Evolutionary conservation across 2,113 vertebrate genomes (phyloP).

Genomic region (Vicugna pacos): DNA sequence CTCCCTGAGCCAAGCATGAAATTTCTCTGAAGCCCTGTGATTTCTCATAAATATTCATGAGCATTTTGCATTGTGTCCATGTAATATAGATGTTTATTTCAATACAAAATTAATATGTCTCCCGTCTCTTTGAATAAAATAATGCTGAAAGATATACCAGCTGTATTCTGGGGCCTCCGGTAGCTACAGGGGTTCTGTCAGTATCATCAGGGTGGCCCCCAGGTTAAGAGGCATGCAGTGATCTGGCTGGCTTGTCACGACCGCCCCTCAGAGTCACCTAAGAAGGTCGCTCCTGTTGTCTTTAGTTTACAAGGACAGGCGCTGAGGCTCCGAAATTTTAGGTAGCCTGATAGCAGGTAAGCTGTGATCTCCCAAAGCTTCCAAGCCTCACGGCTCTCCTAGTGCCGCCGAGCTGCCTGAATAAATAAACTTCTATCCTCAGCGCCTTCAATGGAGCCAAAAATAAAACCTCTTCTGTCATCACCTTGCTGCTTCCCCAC

Average conservation of each 20-base stretch:
- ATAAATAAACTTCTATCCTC: neutral
- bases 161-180: neutral
- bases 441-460: neutral
- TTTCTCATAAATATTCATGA: conserved; percentile 58
- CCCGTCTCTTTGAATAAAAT: neutral
- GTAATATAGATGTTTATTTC: conserved; percentile 32
- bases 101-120: neutral
- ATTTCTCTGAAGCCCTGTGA: conserved; percentile 49
- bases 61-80: conserved; percentile 21
- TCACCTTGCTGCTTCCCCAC: neutral
- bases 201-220: neutral
- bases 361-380: neutral
- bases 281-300: neutral
- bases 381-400: neutral
- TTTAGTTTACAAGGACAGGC: neutral
- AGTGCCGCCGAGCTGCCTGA: neutral
- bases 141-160: neutral
- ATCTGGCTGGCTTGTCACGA: neutral
- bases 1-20: conserved; percentile 10
- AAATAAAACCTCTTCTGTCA: conserved; percentile 12
- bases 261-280: neutral
- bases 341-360: neutral
- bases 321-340: neutral
- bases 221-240: neutral
- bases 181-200: neutral